A percentile compares a stretch with the other conserved stretches of the same genome.
Evolutionary conservation across 2,797 vertebrate genomes (phyloP).

Genomic region (Sebastes oblongus): DNA sequence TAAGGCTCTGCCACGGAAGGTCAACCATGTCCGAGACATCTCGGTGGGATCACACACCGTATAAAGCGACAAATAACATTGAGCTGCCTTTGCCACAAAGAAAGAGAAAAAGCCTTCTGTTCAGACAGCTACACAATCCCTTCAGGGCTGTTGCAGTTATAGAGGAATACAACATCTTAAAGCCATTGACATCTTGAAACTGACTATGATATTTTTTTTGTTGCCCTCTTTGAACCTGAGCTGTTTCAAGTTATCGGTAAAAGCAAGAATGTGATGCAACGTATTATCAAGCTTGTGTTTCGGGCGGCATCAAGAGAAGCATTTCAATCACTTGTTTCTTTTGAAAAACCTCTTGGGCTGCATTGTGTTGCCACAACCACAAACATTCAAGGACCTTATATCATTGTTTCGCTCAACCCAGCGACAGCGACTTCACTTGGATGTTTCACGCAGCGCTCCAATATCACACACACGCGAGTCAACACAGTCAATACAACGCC

Average conservation of each 20-base stretch:
- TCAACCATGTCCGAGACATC: conserved; percentile 18
- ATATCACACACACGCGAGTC: conserved; percentile 3
- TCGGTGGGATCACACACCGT: conserved; percentile 24
- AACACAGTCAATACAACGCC: neutral
- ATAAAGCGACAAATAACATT: conserved; percentile 14
- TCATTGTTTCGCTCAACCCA: conserved; percentile 3
- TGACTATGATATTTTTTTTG: neutral
- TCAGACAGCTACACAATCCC: conserved; percentile 21
- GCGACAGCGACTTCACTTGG: neutral
- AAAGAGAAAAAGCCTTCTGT: conserved; percentile 10
- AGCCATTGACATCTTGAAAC: conserved; percentile 16
- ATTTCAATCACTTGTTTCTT: conserved; percentile 16
- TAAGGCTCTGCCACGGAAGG: conserved; percentile 13
- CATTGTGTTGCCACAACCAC: neutral
- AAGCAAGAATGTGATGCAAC: conserved; percentile 22
- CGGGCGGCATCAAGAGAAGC: neutral
- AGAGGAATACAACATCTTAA: conserved; percentile 31
- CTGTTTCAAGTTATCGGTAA: conserved; percentile 12
- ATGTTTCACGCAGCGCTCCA: conserved; percentile 22
- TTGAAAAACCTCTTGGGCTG: conserved; percentile 8
- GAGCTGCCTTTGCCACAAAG: conserved; percentile 7
- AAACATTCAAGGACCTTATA: conserved; percentile 16
- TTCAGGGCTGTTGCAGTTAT: neutral
- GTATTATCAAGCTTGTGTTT: conserved; percentile 7
- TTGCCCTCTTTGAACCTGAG: conserved; percentile 28